These are phyloP conservation scores for Myotis planiceps DNA, from an alignment of 2,797 vertebrate genomes.

Conservation along the genomic window DNA sequence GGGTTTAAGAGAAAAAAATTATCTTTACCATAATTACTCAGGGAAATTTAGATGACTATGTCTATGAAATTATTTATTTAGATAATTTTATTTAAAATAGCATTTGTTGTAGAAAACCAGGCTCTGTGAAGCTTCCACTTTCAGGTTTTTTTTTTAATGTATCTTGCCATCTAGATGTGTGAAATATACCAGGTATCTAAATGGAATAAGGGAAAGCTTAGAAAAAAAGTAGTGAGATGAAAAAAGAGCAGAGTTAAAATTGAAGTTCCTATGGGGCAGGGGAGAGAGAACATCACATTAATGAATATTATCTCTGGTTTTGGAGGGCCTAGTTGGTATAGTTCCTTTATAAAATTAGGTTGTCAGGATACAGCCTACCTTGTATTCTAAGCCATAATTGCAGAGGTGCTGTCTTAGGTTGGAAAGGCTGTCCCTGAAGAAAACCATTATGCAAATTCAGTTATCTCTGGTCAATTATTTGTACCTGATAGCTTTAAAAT, in stretches of 20 bases:
- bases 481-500: constrained; percentile 12
- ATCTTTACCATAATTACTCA: not conserved
- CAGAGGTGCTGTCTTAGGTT: constrained; percentile 34
- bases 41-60: not conserved
- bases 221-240: not conserved
- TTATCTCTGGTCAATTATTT: not conserved
- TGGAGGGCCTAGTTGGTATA: not conserved
- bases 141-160: not conserved
- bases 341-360: not conserved
- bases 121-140: not conserved
- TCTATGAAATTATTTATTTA: constrained; percentile 11
- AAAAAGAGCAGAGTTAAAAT: not conserved
- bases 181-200: not conserved
- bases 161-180: not conserved
- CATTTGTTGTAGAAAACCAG: not conserved
- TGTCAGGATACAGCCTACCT: not conserved
- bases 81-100: not conserved
- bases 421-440: constrained; percentile 66
- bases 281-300: not conserved
- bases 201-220: not conserved
- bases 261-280: not conserved
- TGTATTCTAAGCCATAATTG: not conserved
- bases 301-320: not conserved
- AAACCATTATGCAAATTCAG: not conserved
- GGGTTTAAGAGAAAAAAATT: not conserved